Percentiles rank a stretch among this genome's conserved stretches.
These are phyloP conservation scores for Koerneria pararmatus DNA, from an alignment of 2,888 invertebrate genomes.

Conservation along the genomic window DNA sequence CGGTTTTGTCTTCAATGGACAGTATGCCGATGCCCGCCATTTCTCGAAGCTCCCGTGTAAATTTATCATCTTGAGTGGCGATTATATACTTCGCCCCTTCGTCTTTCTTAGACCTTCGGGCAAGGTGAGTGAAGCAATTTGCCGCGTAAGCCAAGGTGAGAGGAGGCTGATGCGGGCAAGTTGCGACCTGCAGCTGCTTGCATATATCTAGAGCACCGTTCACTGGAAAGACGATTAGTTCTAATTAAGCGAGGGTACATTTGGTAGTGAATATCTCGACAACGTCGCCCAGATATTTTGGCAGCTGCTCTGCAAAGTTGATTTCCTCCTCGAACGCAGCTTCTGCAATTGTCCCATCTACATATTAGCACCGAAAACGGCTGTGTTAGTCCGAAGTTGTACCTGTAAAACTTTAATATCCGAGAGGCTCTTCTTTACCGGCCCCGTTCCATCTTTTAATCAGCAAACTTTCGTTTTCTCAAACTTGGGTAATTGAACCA, in stretches of 20 bases:
- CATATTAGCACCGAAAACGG: slow-evolving; percentile 87
- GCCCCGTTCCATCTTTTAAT: too few relatives aligned
- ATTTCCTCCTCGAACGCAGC: slow-evolving; percentile 83
- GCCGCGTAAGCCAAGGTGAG: too few relatives aligned
- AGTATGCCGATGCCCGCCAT: slow-evolving; percentile 20
- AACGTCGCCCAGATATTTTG: slow-evolving; percentile 17
- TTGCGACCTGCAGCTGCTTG: slow-evolving; percentile 7
- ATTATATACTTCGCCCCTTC: slow-evolving; percentile 16
- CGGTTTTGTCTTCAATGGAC: slow-evolving; percentile 23
- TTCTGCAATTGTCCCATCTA: slow-evolving; percentile 89
- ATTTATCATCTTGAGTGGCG: slow-evolving; percentile 12
- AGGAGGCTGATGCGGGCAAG: too few relatives aligned
- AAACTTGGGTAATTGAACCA: too few relatives aligned
- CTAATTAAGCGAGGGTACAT: slow-evolving; percentile 19
- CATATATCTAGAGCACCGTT: slow-evolving; percentile 16
- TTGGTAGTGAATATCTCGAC: slow-evolving; percentile 21
- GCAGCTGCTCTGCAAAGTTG: slow-evolving; percentile 66
- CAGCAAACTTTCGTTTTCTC: too few relatives aligned
- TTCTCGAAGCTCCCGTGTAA: slow-evolving; percentile 11
- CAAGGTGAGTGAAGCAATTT: slow-evolving; percentile 18
- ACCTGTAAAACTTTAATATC: too few relatives aligned
- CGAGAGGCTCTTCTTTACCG: too few relatives aligned
- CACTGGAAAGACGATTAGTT: slow-evolving; percentile 2
- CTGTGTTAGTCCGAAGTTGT: slow-evolving; percentile 78
- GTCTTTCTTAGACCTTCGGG: slow-evolving; percentile 15